phyloP scores from a whole-genome alignment of 2,797 vertebrate species.

The Varecia variegata region DNA sequence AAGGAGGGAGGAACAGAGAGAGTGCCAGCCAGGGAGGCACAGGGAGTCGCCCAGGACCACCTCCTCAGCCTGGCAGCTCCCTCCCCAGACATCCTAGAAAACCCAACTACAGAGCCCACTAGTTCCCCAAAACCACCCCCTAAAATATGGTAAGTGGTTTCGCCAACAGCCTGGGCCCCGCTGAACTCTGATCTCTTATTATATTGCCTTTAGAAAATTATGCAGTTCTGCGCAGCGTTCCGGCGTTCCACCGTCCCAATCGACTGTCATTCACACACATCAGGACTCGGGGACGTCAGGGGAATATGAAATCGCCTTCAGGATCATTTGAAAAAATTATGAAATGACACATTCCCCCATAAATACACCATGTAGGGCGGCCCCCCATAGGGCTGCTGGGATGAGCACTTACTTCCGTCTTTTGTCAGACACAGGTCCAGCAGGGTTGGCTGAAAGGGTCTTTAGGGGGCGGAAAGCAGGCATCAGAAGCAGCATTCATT shows the following conservation, averaged over 20 bases:
- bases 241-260: neutral
- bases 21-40: neutral
- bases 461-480: neutral
- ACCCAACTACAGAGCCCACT: neutral
- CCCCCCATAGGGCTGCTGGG: rapidly evolving
- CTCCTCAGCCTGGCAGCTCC: neutral
- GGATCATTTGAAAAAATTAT: neutral
- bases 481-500: neutral
- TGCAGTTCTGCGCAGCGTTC: rapidly evolving
- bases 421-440: neutral
- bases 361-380: neutral
- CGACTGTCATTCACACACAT: neutral
- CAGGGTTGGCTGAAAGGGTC: neutral
- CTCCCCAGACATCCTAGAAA: neutral
- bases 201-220: neutral
- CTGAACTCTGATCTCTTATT: neutral
- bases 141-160: neutral
- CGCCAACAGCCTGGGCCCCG: neutral
- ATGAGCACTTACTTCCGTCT: neutral
- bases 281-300: neutral
- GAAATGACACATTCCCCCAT: neutral
- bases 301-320: neutral
- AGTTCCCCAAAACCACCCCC: neutral
- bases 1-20: no score
- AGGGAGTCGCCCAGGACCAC: rapidly evolving